Conservation (phyloP, 2,797 vertebrate species). For the Amblyraja radiata region DNA sequence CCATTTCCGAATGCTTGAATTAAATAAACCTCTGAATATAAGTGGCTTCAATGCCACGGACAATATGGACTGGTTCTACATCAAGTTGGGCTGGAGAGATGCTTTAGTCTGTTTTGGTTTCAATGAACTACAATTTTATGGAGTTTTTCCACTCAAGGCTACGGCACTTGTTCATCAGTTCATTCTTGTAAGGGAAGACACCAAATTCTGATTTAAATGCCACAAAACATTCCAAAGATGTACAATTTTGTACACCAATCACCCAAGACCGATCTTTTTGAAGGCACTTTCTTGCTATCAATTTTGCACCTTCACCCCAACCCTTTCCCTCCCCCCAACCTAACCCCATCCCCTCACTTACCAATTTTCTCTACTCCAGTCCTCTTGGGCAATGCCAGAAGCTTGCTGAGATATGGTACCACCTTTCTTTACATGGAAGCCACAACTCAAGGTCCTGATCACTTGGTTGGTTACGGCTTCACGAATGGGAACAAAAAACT, state of each 20-base stretch:
- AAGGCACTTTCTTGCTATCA: conserved; percentile 30
- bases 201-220: not conserved
- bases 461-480: not conserved
- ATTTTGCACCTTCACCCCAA: not conserved
- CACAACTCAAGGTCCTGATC: not conserved
- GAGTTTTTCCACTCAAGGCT: not conserved
- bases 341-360: not conserved
- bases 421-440: not conserved
- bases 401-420: not conserved
- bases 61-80: conserved; percentile 2
- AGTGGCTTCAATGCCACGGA: not conserved
- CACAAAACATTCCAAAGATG: not conserved
- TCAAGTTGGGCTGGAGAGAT: not conserved
- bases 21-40: conserved; percentile 4
- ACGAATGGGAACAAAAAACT: not conserved
- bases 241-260: not conserved
- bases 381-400: not conserved
- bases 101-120: not conserved
- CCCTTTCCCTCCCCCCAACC: too few relatives aligned
- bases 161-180: not conserved
- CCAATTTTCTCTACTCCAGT: not conserved
- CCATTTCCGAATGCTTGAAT: not conserved
- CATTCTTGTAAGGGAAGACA: not conserved
- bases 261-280: not conserved
- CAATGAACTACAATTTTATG: not conserved